Conservation (phyloP, 2,113 vertebrate genomes). For the Arizona elegans region DNA sequence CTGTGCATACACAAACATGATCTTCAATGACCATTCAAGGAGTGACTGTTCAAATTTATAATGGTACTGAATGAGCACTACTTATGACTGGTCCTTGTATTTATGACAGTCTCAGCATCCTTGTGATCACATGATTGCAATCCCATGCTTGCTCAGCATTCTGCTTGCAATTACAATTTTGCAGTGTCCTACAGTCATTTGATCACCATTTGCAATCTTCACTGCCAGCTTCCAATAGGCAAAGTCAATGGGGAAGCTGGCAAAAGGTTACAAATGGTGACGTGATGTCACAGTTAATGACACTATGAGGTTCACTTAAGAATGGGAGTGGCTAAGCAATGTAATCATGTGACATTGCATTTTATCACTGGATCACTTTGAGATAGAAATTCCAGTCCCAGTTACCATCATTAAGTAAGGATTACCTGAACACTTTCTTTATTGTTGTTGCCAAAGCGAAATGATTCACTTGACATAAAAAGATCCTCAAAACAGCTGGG, state of each 20-base stretch:
- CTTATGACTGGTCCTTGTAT: not conserved
- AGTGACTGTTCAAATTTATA: not conserved
- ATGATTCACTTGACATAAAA: not conserved
- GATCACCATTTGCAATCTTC: not conserved
- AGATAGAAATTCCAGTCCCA: not conserved
- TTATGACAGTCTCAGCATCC: not conserved
- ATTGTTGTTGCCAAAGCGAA: not conserved
- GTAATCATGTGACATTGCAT: not conserved
- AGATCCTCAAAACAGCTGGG: not conserved
- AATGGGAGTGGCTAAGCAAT: not conserved
- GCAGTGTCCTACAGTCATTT: not conserved
- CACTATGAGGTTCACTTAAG: not conserved
- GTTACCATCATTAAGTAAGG: not conserved
- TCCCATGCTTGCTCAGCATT: not conserved
- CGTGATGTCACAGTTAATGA: not conserved
- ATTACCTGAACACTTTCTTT: not conserved
- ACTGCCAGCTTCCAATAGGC: not conserved
- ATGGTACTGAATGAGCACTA: not conserved
- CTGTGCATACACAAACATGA: not conserved
- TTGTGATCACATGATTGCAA: not conserved
- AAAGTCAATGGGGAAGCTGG: not conserved
- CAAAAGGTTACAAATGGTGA: not conserved
- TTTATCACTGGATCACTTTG: not conserved
- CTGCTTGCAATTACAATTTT: not conserved
- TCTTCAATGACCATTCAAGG: not conserved